Percentiles rank a stretch among this genome's conserved stretches.
Conservation (phyloP, 2,888 invertebrate genomes). For the Petrophora chlorosata region DNA sequence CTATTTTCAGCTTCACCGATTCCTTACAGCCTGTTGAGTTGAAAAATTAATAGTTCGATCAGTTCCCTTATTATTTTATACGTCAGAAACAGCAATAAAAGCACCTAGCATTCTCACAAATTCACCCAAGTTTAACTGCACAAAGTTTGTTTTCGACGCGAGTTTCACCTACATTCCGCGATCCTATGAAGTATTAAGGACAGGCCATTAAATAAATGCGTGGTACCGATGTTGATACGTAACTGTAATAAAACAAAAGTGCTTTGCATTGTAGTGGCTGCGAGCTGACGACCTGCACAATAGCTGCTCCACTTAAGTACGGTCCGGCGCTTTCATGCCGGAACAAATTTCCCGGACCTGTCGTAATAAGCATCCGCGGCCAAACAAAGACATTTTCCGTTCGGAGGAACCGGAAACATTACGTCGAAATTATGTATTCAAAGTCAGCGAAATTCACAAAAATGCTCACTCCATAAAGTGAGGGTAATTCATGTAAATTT, state of each 20-base stretch:
- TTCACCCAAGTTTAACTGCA: slow-evolving; percentile 2
- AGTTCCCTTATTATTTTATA: slow-evolving; percentile 13
- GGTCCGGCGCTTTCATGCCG: slow-evolving; percentile 69
- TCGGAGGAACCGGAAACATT: slow-evolving; percentile 66
- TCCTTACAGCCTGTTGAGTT: slow-evolving; percentile 26
- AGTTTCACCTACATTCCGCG: slow-evolving; percentile 40
- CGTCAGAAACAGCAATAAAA: slow-evolving; percentile 18
- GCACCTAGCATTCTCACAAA: slow-evolving; percentile 1
- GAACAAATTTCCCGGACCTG: slow-evolving; percentile 69
- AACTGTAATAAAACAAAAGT: slow-evolving; percentile 71
- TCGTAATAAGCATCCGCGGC: slow-evolving; percentile 72
- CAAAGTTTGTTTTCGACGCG: slow-evolving; percentile 13
- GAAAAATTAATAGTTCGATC: slow-evolving; percentile 34
- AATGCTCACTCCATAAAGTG: slow-evolving; percentile 38
- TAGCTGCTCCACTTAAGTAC: slow-evolving; percentile 70
- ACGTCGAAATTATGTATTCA: slow-evolving; percentile 63
- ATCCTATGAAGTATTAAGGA: slow-evolving; percentile 52
- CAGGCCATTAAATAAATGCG: slow-evolving; percentile 65
- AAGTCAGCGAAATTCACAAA: slow-evolving; percentile 51
- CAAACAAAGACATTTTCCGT: slow-evolving; percentile 77
- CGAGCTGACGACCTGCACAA: slow-evolving; percentile 60
- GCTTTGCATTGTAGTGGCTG: slow-evolving; percentile 65
- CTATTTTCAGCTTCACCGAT: slow-evolving; percentile 29
- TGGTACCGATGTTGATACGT: slow-evolving; percentile 70
- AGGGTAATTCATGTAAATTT: slow-evolving; percentile 29